phyloP scores from a whole-genome alignment of 1,140 invertebrate species.

The Aleiodes sp. region DNA sequence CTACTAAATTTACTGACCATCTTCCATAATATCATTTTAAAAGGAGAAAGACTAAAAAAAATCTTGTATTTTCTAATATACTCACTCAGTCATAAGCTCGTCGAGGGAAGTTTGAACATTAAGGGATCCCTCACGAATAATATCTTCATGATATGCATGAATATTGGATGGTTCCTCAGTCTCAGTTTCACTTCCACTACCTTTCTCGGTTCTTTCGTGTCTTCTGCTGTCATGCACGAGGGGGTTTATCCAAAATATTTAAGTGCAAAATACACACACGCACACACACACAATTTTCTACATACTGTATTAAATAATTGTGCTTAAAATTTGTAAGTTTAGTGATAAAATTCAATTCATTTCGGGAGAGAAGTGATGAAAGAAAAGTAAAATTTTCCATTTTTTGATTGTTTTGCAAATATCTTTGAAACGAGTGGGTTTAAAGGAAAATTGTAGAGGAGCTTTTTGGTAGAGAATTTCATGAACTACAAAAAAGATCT shows the following conservation, averaged over 20 bases:
- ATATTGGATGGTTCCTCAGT: constrained; percentile 59
- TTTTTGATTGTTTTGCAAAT: no score
- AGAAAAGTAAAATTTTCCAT: no score
- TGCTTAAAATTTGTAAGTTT: no score
- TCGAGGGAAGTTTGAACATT: constrained; percentile 62
- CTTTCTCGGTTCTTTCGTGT: constrained; percentile 63
- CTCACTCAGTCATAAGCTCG: constrained; percentile 69
- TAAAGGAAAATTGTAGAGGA: no score
- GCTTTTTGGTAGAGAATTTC: no score
- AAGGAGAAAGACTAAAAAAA: no score
- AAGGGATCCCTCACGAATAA: constrained; percentile 54
- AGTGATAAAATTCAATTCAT: no score
- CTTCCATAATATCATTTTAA: background rate
- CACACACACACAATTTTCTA: constrained; percentile 42
- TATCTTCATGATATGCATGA: constrained; percentile 61
- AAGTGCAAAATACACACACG: constrained; percentile 46
- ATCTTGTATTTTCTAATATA: constrained; percentile 50
- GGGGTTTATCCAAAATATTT: constrained; percentile 49
- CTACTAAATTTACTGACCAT: background rate
- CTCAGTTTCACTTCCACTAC: constrained; percentile 65
- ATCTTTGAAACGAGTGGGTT: no score
- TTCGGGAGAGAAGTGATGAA: no score
- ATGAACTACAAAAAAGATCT: no score
- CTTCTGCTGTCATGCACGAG: constrained; percentile 62
- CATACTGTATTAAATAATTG: constrained; percentile 1